Percentiles rank a stretch among this genome's conserved stretches.
These are phyloP conservation scores for Canis aureus DNA, from an alignment of 2,113 vertebrate species.

Conservation along the genomic window DNA sequence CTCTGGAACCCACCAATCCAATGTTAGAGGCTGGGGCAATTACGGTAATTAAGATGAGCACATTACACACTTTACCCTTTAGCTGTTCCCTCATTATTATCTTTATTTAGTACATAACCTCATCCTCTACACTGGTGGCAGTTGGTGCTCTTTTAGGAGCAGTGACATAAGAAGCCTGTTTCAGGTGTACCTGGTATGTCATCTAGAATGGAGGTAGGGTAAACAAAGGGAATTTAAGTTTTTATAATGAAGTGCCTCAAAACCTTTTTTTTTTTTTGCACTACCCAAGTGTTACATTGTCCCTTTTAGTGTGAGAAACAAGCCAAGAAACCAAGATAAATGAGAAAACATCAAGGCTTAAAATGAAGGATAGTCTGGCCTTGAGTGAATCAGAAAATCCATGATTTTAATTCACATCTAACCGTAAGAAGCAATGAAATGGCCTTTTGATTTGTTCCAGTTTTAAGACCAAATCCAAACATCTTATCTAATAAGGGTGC, in stretches of 20 bases:
- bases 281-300: background rate
- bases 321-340: conserved; percentile 63
- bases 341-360: conserved; percentile 57
- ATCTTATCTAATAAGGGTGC: conserved; percentile 47
- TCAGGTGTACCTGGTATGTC: background rate
- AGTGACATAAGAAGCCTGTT: background rate
- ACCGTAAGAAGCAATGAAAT: conserved; percentile 58
- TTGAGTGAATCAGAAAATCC: conserved; percentile 61
- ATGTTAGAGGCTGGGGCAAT: background rate
- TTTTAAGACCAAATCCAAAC: conserved; percentile 70
- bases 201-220: background rate
- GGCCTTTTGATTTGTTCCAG: conserved; percentile 65
- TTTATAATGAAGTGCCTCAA: conserved; percentile 50
- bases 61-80: background rate
- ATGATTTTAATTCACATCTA: conserved; percentile 67
- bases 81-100: background rate
- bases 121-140: background rate
- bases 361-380: conserved; percentile 52
- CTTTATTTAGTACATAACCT: conserved; percentile 55
- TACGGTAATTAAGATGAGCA: conserved; percentile 1
- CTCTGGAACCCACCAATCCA: background rate
- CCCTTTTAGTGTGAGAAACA: conserved; percentile 54
- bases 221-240: conserved; percentile 19
- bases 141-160: conserved; percentile 48
- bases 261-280: conserved; percentile 5